These are phyloP conservation scores for Caretta caretta DNA, from an alignment of 2,113 vertebrate species.

Conservation along the genomic window DNA sequence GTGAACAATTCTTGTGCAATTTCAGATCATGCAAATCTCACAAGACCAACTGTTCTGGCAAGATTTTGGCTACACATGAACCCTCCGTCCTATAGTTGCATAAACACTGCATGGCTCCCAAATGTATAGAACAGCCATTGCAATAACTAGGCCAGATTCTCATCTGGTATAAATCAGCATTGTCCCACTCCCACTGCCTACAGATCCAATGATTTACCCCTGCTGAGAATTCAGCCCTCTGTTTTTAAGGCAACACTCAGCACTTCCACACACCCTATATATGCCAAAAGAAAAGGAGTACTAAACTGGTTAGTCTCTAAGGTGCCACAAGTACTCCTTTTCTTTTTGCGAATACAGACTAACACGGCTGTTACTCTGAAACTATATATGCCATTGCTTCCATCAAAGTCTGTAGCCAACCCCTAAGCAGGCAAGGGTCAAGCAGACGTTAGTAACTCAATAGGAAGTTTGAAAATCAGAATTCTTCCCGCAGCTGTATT, in stretches of 20 bases:
- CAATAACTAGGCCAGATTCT: not conserved
- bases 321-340: no score
- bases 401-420: not conserved
- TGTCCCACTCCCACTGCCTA: not conserved
- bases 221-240: fast-evolving
- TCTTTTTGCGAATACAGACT: no score
- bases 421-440: not conserved
- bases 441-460: not conserved
- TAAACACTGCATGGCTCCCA: not conserved
- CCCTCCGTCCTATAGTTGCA: not conserved
- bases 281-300: not conserved
- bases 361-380: no score
- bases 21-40: not conserved
- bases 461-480: constrained; percentile 50
- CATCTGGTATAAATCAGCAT: not conserved
- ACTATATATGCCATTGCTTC: not conserved
- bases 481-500: constrained; percentile 72
- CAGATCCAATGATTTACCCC: not conserved
- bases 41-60: not conserved
- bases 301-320: no score
- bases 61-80: not conserved
- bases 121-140: not conserved
- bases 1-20: not conserved
- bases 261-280: not conserved
- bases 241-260: not conserved